phyloP scores from a whole-genome alignment of 2,888 invertebrate genomes.

The Oxytorus armatus region DNA sequence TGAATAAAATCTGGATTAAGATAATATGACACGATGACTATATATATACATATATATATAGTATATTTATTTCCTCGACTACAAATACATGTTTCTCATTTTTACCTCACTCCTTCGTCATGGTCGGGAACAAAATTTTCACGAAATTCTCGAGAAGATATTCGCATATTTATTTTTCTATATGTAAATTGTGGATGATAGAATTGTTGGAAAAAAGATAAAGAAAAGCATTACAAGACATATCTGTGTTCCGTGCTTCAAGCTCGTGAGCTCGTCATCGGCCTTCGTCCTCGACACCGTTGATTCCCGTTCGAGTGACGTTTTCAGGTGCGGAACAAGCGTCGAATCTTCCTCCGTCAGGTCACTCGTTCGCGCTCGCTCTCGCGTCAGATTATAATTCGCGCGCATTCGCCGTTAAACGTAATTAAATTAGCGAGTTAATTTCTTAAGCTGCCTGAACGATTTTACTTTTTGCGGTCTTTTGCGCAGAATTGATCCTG shows the following conservation, averaged over 20 bases:
- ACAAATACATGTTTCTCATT: slow-evolving; percentile 69
- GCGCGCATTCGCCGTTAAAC: no score
- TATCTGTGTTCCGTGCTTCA: no score
- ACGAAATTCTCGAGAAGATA: slow-evolving; percentile 2
- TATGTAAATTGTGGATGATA: neutral
- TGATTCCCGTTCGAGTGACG: no score
- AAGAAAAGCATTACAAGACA: neutral
- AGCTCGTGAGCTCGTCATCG: no score
- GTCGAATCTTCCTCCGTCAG: no score
- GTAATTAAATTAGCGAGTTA: neutral
- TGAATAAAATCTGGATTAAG: slow-evolving; percentile 8
- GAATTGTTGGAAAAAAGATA: neutral
- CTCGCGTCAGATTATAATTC: no score
- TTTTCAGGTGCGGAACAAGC: no score
- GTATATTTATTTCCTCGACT: slow-evolving; percentile 70
- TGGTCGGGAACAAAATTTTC: slow-evolving; percentile 24
- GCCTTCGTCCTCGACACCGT: no score
- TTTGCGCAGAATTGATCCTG: slow-evolving; percentile 98
- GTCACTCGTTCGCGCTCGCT: neutral
- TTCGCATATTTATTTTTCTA: slow-evolving; percentile 8
- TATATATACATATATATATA: slow-evolving; percentile 62
- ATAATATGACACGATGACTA: neutral
- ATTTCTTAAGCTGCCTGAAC: slow-evolving; percentile 80
- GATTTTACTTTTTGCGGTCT: slow-evolving; percentile 85
- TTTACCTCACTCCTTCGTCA: slow-evolving; percentile 31